phyloP scores from a whole-genome alignment of 2,113 vertebrate genomes.

The Tonatia bakeri region DNA sequence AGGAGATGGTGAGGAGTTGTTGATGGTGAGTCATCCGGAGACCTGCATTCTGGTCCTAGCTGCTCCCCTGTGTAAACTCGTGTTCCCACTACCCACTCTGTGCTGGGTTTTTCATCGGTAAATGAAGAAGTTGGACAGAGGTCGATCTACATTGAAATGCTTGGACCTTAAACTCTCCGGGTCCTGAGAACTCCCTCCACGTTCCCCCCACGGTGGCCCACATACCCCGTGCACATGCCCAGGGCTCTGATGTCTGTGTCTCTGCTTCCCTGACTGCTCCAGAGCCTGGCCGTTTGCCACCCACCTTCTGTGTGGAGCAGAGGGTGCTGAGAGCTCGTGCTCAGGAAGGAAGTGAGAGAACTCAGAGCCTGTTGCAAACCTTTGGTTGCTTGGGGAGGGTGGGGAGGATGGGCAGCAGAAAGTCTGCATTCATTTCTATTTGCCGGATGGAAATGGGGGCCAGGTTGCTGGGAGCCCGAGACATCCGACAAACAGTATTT shows the following conservation, averaged over 20 bases:
- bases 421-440: background rate
- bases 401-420: background rate
- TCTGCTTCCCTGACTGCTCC: background rate
- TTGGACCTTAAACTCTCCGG: background rate
- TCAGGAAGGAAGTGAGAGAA: slow-evolving; percentile 65
- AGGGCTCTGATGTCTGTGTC: background rate
- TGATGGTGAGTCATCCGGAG: background rate
- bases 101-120: background rate
- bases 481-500: background rate
- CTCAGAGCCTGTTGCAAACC: background rate
- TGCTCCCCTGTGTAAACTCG: background rate
- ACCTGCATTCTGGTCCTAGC: background rate
- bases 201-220: rapidly evolving
- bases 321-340: background rate
- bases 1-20: background rate
- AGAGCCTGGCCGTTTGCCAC: slow-evolving; percentile 23
- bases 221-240: too few relatives aligned
- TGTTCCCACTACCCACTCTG: too few relatives aligned
- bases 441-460: background rate
- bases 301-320: background rate
- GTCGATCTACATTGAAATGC: background rate
- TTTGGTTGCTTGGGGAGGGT: background rate
- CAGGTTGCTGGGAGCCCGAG: background rate
- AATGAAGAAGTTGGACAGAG: background rate
- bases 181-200: rapidly evolving